Base-by-base conservation (phyloP, 2,888 invertebrate species). In the Melieria omissa region DNA sequence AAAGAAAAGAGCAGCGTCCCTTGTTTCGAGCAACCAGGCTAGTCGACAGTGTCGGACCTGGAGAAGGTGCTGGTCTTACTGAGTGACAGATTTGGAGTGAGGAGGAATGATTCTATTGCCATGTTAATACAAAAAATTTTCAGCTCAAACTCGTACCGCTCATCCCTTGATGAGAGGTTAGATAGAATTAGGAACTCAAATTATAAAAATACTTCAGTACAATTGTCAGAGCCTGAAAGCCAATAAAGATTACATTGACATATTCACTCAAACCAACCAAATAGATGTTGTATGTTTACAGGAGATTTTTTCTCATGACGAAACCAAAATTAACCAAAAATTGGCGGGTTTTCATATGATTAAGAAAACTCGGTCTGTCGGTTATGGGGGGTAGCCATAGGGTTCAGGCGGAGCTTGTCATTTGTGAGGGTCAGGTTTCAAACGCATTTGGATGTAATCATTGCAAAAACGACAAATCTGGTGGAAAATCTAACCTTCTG, bases 151-250 rank as follows among this genome's bases (percentile, higher is more conserved):
- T 45, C 4, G 12, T 44, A 3, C 12, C 46, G 42, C 8, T 44
- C 44, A 16, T n/a, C n/a, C n/a, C n/a, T 62, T 10, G 10, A 45
- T n/a, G 46, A 61, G 4, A 61, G 46, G n/a, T 8, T 62, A 5
- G 5, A 46, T 3, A 14, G n/a, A 6, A 10, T 14, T 7, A 12
- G 45, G n/a, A 45, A 62, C 16, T 5, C 7, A 10, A n/a, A 44
- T n/a, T 4, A 0, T 62, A 9, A 62, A n/a, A 10, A 5, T 62
- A 7, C 8, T 46, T 4, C 62, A 62, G 14, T 16, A n/a, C 47
- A 62, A 63, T 7, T 63, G 62, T 29, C 45, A 63, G 9, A 63
- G 62, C 12, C 7, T 63, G 10, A 63, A 63, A 29, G 29, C 47
- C 3, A 63, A 63, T 8, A 62, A 16, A 46, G 8, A 41, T 14